Evolutionary conservation across 1,140 invertebrate species (phyloP), one percentile per base, ranked within the genome.

Genomic region (Drosophila repletoides): DNA sequence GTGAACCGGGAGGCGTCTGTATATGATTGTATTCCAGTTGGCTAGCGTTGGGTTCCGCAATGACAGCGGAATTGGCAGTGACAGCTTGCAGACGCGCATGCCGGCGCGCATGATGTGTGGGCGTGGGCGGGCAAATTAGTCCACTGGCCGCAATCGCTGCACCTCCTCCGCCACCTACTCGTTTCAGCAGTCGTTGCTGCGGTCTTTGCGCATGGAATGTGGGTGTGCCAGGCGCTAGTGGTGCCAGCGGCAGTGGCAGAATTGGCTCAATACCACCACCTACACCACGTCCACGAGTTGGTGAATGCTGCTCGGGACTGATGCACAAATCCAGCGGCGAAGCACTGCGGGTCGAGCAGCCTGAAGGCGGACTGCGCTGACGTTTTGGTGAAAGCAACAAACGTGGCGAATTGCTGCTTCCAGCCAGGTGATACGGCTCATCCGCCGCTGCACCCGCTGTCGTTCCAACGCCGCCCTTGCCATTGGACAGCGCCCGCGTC

Each of bases 31-130:
- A 87, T 48, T 88, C 83, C 63, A 75, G 71, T 68, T 89, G 86
- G 80, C 76, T 88, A 73, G 80, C 38, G 29, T 24, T 48, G 10
- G 43, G 26, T 21, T 52, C 55, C 0, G 90, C 91, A 2, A 56
- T 14, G 19, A 4, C 91, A 45, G 45, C 61, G 24, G 77, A 64
- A 46, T 75, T 79, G 65, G 68, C 71, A 59, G 83, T 87, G 65
- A 58, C 66, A 41, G 81, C 81, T 31, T 87, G 88, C 0, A 89
- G 68, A 14, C 88, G 84, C 6, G 84, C 80, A 69, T 89, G 84
- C 3, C 88, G 92, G 34, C 94, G 91, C 5, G 95, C 94, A 77
- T 95, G 95, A 90, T 96, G 95, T 0, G 95, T 96, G 0, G 95
- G 95, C 0, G 95, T 96, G 0, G 95, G 95, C 4, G 95, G 95